These are phyloP conservation scores for Synchiropus splendidus DNA, from an alignment of 2,113 vertebrate species.

Conservation along the genomic window DNA sequence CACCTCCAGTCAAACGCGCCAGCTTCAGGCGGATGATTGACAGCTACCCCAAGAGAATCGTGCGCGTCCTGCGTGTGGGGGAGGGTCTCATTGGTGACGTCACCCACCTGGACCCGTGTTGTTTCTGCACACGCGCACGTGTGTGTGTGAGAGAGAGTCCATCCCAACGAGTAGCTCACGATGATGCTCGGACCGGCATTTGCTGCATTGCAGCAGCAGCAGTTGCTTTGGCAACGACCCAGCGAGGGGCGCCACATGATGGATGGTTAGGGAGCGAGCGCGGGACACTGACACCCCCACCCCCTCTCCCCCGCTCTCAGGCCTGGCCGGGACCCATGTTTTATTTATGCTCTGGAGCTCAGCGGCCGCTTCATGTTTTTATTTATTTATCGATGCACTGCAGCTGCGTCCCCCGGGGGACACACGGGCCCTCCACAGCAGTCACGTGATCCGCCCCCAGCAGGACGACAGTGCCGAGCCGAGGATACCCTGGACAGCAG, in stretches of 20 bases:
- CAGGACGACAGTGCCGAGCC: no score
- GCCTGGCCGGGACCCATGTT: no score
- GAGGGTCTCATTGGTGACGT: conserved; percentile 2
- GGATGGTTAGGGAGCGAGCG: conserved; percentile 33
- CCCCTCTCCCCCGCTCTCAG: neutral
- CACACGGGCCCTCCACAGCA: no score
- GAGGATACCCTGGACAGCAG: no score
- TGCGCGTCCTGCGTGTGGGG: conserved; percentile 2
- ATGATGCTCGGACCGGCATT: conserved; percentile 7
- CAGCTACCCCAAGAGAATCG: conserved; percentile 43
- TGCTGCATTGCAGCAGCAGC: conserved; percentile 42
- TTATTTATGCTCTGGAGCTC: neutral
- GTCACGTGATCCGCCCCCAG: no score
- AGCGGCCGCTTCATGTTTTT: no score
- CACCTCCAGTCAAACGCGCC: conserved; percentile 20
- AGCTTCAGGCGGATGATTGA: conserved; percentile 38
- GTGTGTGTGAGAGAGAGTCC: conserved; percentile 6
- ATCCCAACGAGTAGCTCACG: conserved; percentile 14
- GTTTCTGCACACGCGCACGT: neutral
- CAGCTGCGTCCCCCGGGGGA: no score
- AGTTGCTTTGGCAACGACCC: conserved; percentile 12
- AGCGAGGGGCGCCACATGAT: conserved; percentile 32
- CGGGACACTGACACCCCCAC: no score
- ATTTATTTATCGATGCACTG: no score
- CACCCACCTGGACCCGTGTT: no score